Base-by-base conservation (phyloP, 2,797 vertebrate species). In the Catostomus latipinnis region DNA sequence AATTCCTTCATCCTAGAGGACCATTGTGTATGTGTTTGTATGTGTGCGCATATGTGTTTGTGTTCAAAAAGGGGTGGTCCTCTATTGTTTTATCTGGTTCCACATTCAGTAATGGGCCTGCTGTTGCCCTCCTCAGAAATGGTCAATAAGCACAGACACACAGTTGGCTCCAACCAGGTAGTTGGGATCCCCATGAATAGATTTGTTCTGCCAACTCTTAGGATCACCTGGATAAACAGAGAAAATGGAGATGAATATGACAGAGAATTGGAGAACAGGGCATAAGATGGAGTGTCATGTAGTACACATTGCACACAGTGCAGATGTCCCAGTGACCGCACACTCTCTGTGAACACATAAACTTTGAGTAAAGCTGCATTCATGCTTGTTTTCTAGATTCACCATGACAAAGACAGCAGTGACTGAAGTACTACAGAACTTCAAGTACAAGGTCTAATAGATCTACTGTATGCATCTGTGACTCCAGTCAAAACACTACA, bases 131-230 rank as follows among this genome's bases (percentile, higher is more conserved):
- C 88, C 88, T 94, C 95, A 99, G 91, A 99, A 99, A 94, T 98
- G 97, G 93, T 99, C 97, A 87, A 99, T 98, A 90, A 98, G 94
- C 91, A 99, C 97, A 76, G 98, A 99, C 68, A 99, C 98, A 89
- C 98, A 99, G 94, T 99, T 99, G 92, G 97, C 96, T 89, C 97
- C 98, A 87, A 99, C 97, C 91, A 98, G 94, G 90, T 99, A 99
- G 95, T 99, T 99, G 83, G 97, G 97, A 92, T 99, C 98, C 80
- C 98, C 97, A 0, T 96, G 96, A 92, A 99, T 95, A 89, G 96
- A 96, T 91, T 99, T 98, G 94, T 99, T 99, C 93, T 99, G 97
- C 98, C 97, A 99, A 90, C 94, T 97, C 94, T 98, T 99, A 81
- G 98, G 98, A 89, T 99, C 97, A 96, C 97, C 98, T 99, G 87